A percentile compares a stretch with the other conserved stretches of the same genome.
Evolutionary conservation across 2,113 vertebrate genomes (phyloP).

Genomic region (Xiphophorus couchianus): DNA sequence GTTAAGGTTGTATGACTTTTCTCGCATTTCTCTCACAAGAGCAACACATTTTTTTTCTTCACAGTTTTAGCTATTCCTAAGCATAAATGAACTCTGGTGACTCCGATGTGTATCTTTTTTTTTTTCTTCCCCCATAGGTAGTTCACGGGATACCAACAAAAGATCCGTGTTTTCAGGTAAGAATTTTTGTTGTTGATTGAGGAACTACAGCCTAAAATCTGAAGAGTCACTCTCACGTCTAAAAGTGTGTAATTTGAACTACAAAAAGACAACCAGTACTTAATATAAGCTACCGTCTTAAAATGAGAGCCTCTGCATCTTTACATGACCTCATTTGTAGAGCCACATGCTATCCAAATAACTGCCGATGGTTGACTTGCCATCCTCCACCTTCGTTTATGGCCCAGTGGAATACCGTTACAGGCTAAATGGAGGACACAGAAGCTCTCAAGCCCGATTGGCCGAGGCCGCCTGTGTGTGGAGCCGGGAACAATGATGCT

Average conservation of each 20-base stretch:
- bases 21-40: not conserved
- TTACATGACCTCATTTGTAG: constrained; percentile 68
- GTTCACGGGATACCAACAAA: constrained; percentile 74
- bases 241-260: constrained; percentile 1
- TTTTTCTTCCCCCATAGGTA: constrained; percentile 46
- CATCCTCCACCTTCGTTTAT: constrained; percentile 71
- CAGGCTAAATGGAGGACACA: constrained; percentile 63
- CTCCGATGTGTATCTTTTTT: constrained; percentile 33
- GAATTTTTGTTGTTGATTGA: constrained; percentile 10
- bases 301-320: constrained; percentile 46
- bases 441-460: constrained; percentile 53
- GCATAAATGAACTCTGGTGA: too few relatives aligned
- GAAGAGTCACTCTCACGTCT: not conserved
- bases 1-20: not conserved
- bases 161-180: constrained; percentile 84
- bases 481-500: constrained; percentile 57
- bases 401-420: constrained; percentile 62
- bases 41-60: not conserved
- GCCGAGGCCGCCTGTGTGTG: constrained; percentile 47
- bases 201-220: not conserved
- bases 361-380: constrained; percentile 53
- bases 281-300: constrained; percentile 26
- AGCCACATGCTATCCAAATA: constrained; percentile 54
- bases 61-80: not conserved
- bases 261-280: constrained; percentile 1